phyloP scores from a whole-genome alignment of 2,113 vertebrate species.

The Dromas ardeola region DNA sequence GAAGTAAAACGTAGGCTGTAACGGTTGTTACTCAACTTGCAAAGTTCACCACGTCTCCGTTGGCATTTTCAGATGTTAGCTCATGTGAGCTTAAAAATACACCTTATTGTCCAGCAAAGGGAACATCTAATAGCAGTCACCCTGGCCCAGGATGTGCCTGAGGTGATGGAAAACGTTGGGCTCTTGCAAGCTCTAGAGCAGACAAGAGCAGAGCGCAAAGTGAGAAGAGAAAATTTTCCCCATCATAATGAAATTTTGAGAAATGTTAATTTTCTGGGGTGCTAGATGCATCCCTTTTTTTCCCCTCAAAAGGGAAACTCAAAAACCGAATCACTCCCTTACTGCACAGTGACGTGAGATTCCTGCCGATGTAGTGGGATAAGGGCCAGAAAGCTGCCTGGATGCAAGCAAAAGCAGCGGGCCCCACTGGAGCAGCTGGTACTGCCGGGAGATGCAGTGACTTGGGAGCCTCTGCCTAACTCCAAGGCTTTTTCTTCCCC shows the following conservation, averaged over 20 bases:
- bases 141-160: not conserved
- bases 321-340: fast-evolving
- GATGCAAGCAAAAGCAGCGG: not conserved
- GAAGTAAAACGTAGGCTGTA: not conserved
- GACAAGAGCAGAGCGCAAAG: fast-evolving
- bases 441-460: fast-evolving
- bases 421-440: not conserved
- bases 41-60: not conserved
- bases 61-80: not conserved
- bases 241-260: not conserved
- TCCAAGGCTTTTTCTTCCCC: not conserved
- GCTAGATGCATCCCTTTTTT: not conserved
- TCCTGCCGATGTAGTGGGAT: not conserved
- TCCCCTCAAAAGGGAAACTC: not conserved
- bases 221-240: not conserved
- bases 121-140: not conserved
- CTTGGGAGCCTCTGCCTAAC: not conserved
- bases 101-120: not conserved
- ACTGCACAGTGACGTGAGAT: not conserved
- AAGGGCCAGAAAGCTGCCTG: not conserved
- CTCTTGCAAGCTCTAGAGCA: not conserved
- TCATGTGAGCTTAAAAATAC: not conserved
- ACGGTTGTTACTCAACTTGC: not conserved
- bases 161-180: not conserved
- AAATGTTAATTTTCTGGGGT: not conserved